phyloP scores from a whole-genome alignment of 2,797 vertebrate species.

The Enteromius unitaeniatus region DNA sequence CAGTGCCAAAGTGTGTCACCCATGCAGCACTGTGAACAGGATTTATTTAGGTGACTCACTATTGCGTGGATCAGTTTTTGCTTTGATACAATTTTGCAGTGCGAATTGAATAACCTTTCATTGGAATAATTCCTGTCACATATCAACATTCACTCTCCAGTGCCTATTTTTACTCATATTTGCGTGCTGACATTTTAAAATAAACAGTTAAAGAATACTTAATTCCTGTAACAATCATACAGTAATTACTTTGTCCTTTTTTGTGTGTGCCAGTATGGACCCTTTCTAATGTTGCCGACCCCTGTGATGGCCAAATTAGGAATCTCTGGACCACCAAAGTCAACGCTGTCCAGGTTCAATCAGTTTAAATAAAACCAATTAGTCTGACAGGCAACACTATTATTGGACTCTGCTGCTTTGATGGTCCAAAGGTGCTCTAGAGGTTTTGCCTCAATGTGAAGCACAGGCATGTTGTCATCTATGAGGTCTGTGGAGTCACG shows the following conservation, averaged over 20 bases:
- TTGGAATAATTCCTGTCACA: background rate
- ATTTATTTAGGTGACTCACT: background rate
- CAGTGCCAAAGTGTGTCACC: background rate
- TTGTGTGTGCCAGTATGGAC: background rate
- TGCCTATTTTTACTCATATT: background rate
- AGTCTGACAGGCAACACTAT: background rate
- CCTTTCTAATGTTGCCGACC: conserved; percentile 17
- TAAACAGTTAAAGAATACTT: background rate
- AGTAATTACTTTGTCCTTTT: background rate
- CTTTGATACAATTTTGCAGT: background rate
- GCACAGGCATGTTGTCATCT: conserved; percentile 34
- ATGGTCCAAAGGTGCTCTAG: conserved; percentile 40
- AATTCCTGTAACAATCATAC: conserved; percentile 1
- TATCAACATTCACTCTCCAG: background rate
- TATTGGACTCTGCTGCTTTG: conserved; percentile 11
- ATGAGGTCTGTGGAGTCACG: conserved; percentile 31
- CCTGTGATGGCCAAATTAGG: conserved; percentile 59
- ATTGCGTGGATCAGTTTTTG: background rate
- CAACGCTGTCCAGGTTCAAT: conserved; percentile 6
- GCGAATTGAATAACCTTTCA: background rate
- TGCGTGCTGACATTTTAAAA: background rate
- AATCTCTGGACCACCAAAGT: conserved; percentile 69
- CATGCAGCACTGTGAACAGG: background rate
- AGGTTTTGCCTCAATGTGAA: conserved; percentile 25
- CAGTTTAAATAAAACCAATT: conserved; percentile 41